These are phyloP conservation scores for Schizotus pectinicornis DNA, from an alignment of 2,888 invertebrate species.

Conservation along the genomic window DNA sequence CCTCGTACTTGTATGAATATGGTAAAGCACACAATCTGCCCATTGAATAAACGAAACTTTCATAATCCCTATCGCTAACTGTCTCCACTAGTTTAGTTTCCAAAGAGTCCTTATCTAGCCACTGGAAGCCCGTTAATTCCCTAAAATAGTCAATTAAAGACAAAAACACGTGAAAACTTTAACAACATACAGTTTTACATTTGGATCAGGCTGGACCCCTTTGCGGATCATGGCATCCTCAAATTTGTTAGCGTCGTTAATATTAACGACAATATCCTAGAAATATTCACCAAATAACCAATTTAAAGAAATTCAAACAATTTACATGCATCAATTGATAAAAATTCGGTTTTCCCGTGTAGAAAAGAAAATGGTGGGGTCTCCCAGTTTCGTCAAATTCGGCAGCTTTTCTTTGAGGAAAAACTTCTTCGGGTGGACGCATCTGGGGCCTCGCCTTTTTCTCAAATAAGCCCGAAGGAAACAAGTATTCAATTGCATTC, in stretches of 20 bases:
- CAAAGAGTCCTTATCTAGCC: conserved; percentile 72
- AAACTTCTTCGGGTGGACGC: conserved; percentile 88
- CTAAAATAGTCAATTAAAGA: conserved; percentile 51
- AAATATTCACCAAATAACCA: conserved; percentile 23
- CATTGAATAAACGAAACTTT: conserved; percentile 74
- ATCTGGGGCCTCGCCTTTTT: conserved; percentile 86
- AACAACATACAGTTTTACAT: conserved; percentile 63
- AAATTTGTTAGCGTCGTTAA: conserved; percentile 69
- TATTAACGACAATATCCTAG: conserved; percentile 72
- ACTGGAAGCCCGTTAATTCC: conserved; percentile 64
- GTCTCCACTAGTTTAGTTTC: conserved; percentile 71
- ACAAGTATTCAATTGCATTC: conserved; percentile 91
- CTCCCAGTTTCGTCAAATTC: conserved; percentile 91
- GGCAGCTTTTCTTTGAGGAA: conserved; percentile 82
- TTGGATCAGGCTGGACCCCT: conserved; percentile 66
- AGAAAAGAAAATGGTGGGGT: conserved; percentile 91
- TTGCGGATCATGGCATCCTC: conserved; percentile 75
- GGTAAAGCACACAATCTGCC: conserved; percentile 75
- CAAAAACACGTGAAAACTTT: conserved; percentile 16
- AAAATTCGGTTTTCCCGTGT: conserved; percentile 87
- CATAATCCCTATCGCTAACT: conserved; percentile 73
- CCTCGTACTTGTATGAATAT: conserved; percentile 71
- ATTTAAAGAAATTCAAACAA: conserved; percentile 24
- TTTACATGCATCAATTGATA: conserved; percentile 82
- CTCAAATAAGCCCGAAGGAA: conserved; percentile 92